Conservation (phyloP, 92 coral and sea anemone species). For the Heliopora coerulea region DNA sequence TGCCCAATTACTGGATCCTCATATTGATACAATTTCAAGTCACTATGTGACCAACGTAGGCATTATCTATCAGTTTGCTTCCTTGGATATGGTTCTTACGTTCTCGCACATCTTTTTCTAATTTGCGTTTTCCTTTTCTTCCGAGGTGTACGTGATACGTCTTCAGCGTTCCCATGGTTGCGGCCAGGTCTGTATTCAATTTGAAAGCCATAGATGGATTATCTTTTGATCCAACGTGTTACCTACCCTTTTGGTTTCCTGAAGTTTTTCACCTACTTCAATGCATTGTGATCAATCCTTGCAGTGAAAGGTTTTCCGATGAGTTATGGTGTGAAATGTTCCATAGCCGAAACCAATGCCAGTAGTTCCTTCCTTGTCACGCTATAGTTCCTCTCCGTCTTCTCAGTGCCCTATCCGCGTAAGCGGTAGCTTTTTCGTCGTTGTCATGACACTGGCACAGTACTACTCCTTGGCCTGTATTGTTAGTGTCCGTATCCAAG, state of each 20-base stretch:
- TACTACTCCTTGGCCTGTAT: slow-evolving; percentile 32
- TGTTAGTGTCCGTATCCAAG: slow-evolving; percentile 48
- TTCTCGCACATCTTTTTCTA: background rate
- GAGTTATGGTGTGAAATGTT: slow-evolving; percentile 35
- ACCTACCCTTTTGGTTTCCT: slow-evolving; percentile 36
- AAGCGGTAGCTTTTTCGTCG: slow-evolving; percentile 23
- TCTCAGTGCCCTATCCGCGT: slow-evolving; percentile 3
- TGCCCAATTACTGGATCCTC: slow-evolving; percentile 21
- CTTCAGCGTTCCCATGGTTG: slow-evolving; percentile 36
- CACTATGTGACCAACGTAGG: slow-evolving; percentile 19
- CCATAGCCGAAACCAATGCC: slow-evolving; percentile 34
- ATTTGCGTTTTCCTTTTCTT: background rate
- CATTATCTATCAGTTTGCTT: background rate
- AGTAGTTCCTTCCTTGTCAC: slow-evolving; percentile 27
- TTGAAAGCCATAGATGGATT: background rate
- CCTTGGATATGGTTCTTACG: background rate
- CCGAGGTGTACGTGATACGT: slow-evolving; percentile 13
- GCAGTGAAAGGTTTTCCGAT: slow-evolving; percentile 21
- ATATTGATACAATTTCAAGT: slow-evolving; percentile 1
- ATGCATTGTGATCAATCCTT: slow-evolving; percentile 22
- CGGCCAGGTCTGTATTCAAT: slow-evolving; percentile 24
- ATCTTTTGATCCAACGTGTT: slow-evolving; percentile 31
- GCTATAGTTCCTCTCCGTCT: slow-evolving; percentile 37
- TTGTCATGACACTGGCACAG: slow-evolving; percentile 5
- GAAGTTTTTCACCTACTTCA: slow-evolving; percentile 24